Percentiles rank a stretch among this genome's conserved stretches.
Evolutionary conservation across 2,797 vertebrate genomes (phyloP).

Genomic region (Falco biarmicus): DNA sequence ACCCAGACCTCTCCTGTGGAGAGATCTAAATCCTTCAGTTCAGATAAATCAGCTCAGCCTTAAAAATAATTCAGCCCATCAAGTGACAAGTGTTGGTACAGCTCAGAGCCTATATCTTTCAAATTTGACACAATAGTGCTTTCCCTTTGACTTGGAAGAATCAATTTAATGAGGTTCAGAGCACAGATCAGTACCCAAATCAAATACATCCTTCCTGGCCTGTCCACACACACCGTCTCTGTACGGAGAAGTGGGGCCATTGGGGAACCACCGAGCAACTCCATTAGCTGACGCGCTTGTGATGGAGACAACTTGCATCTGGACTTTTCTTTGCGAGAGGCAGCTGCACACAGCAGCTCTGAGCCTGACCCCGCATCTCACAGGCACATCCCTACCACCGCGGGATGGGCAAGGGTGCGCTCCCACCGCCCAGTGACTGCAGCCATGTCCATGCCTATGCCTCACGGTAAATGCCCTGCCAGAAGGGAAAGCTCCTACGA

Average conservation of each 20-base stretch:
- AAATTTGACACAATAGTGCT: neutral
- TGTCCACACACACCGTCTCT: neutral
- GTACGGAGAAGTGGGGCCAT: fast-evolving
- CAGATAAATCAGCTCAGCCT: constrained; percentile 54
- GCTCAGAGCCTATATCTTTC: constrained; percentile 23
- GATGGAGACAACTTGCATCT: neutral
- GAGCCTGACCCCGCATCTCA: neutral
- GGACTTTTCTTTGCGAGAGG: fast-evolving
- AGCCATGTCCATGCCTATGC: neutral
- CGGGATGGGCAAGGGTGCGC: neutral
- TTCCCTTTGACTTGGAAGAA: constrained; percentile 21
- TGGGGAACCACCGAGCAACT: neutral
- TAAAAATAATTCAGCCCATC: constrained; percentile 13
- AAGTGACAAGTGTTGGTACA: constrained; percentile 19
- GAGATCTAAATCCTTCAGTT: neutral
- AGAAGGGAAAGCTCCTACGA: neutral
- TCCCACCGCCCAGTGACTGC: neutral
- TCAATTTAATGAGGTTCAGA: constrained; percentile 18
- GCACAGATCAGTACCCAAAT: neutral
- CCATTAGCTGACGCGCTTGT: fast-evolving
- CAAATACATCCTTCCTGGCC: neutral
- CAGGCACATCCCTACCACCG: neutral
- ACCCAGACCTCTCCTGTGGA: neutral
- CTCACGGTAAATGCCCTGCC: neutral
- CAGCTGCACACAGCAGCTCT: neutral